These are phyloP conservation scores for Micrasema minimum DNA, from an alignment of 1,140 invertebrate species.

Conservation along the genomic window DNA sequence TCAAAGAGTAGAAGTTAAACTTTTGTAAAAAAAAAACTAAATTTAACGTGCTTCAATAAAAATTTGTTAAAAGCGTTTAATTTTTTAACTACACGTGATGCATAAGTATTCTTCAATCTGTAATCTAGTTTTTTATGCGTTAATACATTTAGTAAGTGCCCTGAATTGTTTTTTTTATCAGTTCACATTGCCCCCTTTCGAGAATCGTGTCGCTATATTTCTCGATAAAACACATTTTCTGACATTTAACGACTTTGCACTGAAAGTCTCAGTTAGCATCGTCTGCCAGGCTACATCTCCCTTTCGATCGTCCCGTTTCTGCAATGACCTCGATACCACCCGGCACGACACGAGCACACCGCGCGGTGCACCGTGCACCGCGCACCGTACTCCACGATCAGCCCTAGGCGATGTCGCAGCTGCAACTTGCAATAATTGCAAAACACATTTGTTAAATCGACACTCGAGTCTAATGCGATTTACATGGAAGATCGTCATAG, in stretches of 20 bases:
- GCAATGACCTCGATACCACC: conserved; percentile 33
- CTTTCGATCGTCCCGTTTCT: conserved; percentile 40
- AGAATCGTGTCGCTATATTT: background rate
- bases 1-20: too few relatives aligned
- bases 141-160: too few relatives aligned
- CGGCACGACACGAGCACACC: conserved; percentile 28
- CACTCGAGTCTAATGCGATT: background rate
- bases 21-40: too few relatives aligned
- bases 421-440: conserved; percentile 32
- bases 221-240: background rate
- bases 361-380: background rate
- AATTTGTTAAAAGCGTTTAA: too few relatives aligned
- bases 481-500: too few relatives aligned
- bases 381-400: conserved; percentile 17
- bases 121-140: too few relatives aligned
- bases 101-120: too few relatives aligned
- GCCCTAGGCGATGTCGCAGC: conserved; percentile 31
- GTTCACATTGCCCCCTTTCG: too few relatives aligned
- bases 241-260: too few relatives aligned
- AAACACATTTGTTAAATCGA: conserved; percentile 18
- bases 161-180: too few relatives aligned
- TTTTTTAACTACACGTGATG: too few relatives aligned
- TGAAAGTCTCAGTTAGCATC: background rate
- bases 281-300: conserved; percentile 5
- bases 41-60: too few relatives aligned